phyloP scores from a whole-genome alignment of 1,140 invertebrate genomes.

The Zaprionus tsacasi region DNA sequence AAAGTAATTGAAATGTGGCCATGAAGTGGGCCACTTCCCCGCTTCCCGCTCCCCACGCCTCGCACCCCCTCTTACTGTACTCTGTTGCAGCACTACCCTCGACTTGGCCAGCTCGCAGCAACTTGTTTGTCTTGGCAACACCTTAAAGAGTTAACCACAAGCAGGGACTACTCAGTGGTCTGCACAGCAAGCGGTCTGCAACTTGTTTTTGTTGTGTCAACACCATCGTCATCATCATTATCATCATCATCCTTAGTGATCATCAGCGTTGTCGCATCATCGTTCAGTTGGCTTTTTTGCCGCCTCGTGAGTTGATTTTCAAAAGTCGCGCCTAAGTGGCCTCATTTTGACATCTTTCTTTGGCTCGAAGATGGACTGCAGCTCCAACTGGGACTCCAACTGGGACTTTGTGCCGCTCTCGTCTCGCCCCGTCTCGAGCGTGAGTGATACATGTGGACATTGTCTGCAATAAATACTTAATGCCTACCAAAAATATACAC shows the following conservation, averaged over 20 bases:
- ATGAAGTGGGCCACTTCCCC: slow-evolving; percentile 40
- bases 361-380: slow-evolving; percentile 6
- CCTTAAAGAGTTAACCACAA: slow-evolving; percentile 73
- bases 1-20: slow-evolving; percentile 79
- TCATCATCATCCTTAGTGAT: slow-evolving; percentile 25
- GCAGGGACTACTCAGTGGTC: slow-evolving; percentile 34
- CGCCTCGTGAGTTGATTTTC: slow-evolving; percentile 64
- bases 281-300: slow-evolving; percentile 49
- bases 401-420: slow-evolving; percentile 9
- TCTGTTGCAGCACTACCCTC: not conserved
- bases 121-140: slow-evolving; percentile 80
- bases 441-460: slow-evolving; percentile 77
- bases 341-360: slow-evolving; percentile 77
- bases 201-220: slow-evolving; percentile 42
- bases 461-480: slow-evolving; percentile 82
- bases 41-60: not conserved
- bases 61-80: not conserved
- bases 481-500: slow-evolving; percentile 81
- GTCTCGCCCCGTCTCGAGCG: slow-evolving; percentile 21
- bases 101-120: slow-evolving; percentile 2
- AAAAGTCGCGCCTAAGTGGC: slow-evolving; percentile 78
- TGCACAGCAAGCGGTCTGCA: slow-evolving; percentile 69
- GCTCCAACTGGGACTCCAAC: not conserved
- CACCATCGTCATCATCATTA: slow-evolving; percentile 19
- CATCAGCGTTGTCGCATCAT: slow-evolving; percentile 40